These are phyloP conservation scores for Drosophila orosa DNA, from an alignment of 1,140 invertebrate species.

Conservation along the genomic window DNA sequence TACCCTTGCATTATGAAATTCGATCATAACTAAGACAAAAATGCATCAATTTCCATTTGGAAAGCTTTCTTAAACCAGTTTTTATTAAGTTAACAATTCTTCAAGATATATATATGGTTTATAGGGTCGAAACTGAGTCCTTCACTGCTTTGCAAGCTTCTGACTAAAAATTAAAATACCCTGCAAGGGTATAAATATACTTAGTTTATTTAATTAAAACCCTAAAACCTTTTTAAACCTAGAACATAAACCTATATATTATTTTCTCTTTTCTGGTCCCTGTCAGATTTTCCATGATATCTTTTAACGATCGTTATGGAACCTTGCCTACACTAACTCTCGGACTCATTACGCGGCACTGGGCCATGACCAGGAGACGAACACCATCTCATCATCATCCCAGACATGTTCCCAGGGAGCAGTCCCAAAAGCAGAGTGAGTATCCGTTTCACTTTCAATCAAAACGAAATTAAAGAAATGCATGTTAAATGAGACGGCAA, in stretches of 20 bases:
- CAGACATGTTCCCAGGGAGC: not conserved
- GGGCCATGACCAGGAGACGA: constrained; percentile 19
- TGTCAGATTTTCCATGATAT: constrained; percentile 14
- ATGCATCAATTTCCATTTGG: no score
- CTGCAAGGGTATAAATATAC: no score
- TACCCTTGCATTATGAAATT: no score
- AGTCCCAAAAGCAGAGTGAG: constrained; percentile 8
- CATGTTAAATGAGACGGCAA: constrained; percentile 61
- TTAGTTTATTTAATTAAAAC: no score
- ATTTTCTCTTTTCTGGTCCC: not conserved
- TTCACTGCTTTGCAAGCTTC: no score
- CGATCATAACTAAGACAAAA: no score
- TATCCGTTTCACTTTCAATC: constrained; percentile 70
- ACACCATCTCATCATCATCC: not conserved
- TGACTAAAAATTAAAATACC: no score
- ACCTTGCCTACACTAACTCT: constrained; percentile 12
- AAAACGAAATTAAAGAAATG: constrained; percentile 63
- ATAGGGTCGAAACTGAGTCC: no score
- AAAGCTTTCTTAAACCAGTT: no score
- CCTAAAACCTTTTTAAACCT: not conserved
- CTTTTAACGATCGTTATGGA: constrained; percentile 26
- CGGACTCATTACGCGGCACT: constrained; percentile 29
- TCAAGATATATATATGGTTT: no score
- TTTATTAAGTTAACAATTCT: no score
- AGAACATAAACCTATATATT: not conserved